phyloP scores from a whole-genome alignment of 1,140 invertebrate species.

The Hermatobates lingyangjiaoensis region DNA sequence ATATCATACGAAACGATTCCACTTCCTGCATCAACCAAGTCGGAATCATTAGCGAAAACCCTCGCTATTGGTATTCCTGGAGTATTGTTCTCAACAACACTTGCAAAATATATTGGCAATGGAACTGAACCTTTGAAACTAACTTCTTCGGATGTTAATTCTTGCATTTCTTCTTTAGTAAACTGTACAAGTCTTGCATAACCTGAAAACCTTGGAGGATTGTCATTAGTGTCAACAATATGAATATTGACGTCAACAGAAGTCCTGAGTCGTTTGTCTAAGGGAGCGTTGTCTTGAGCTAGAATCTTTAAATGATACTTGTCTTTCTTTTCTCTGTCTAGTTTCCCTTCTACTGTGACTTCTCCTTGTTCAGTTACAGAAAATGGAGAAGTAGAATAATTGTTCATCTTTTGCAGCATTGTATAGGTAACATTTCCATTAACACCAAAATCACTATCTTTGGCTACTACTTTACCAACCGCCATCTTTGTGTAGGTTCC shows the following conservation, averaged over 20 bases:
- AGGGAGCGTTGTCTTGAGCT: slow-evolving; percentile 48
- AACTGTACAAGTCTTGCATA: slow-evolving; percentile 28
- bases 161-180: slow-evolving; percentile 6
- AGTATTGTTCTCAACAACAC: slow-evolving; percentile 43
- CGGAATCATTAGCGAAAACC: slow-evolving; percentile 66
- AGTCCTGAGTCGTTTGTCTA: slow-evolving; percentile 37
- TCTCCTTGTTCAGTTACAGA: slow-evolving; percentile 50
- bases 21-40: slow-evolving; percentile 61
- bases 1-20: slow-evolving; percentile 56
- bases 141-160: not conserved
- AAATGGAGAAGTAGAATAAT: slow-evolving; percentile 38
- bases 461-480: slow-evolving; percentile 53
- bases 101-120: slow-evolving; percentile 47
- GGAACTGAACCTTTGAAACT: slow-evolving; percentile 11
- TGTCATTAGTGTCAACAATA: slow-evolving; percentile 62
- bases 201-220: slow-evolving; percentile 39
- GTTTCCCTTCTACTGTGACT: slow-evolving; percentile 47
- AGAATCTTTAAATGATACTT: slow-evolving; percentile 52
- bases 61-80: slow-evolving; percentile 45
- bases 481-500: slow-evolving; percentile 46
- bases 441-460: slow-evolving; percentile 50
- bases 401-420: slow-evolving; percentile 35
- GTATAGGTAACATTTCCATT: slow-evolving; percentile 58
- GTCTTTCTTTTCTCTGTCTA: slow-evolving; percentile 57
- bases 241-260: slow-evolving; percentile 58